Evolutionary conservation across 2,888 invertebrate species (phyloP), one percentile per base, ranked within the genome.

Genomic region (Sclerodermus sp.): DNA sequence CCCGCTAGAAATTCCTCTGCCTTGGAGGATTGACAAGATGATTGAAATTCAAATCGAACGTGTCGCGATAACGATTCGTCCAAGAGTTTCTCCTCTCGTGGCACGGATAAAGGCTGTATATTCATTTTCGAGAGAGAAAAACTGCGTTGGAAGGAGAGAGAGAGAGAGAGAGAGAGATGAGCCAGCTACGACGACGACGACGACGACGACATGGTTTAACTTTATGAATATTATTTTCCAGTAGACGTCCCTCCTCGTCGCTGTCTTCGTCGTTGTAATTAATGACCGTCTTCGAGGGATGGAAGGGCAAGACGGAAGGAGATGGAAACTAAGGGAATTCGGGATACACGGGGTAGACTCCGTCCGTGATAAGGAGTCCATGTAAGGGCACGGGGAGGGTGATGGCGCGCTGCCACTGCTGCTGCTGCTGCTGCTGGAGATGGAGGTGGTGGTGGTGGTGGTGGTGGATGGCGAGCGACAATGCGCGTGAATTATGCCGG

Each of bases 191-290:
- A 40, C 55, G 60, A 60, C 55, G 58, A 34, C 6, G 34, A n/a
- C 12, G 34, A 34, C 61, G 60, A 63, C 66, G 64, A 53, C 58
- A 59, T 49, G 66, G 60, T 66, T 70, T 60, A 68, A 73, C 68
- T 75, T 76, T 76, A 74, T 74, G 76, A 77, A 78, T 77, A 77
- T 77, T 76, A 78, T 77, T 77, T 77, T 74, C 75, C 70, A 68
- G 68, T 68, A 73, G 77, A 78, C 76, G 76, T 77, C 74, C 74
- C 75, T 72, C 55, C 58, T 64, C 60, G 66, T 61, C 62, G 67
- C 57, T 58, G 62, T 58, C 57, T 57, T 66, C 64, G 57, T 57
- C 54, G 57, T 34, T 52, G 70, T 78, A 78, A 77, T 78, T 78
- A 78, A 78, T 77, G 77, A 77, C 66, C 56, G 58, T 55, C 55